Evolutionary conservation across 1,140 invertebrate genomes (phyloP), one percentile per base, ranked within the genome.

Genomic region (Rhynchophorus ferrugineus): DNA sequence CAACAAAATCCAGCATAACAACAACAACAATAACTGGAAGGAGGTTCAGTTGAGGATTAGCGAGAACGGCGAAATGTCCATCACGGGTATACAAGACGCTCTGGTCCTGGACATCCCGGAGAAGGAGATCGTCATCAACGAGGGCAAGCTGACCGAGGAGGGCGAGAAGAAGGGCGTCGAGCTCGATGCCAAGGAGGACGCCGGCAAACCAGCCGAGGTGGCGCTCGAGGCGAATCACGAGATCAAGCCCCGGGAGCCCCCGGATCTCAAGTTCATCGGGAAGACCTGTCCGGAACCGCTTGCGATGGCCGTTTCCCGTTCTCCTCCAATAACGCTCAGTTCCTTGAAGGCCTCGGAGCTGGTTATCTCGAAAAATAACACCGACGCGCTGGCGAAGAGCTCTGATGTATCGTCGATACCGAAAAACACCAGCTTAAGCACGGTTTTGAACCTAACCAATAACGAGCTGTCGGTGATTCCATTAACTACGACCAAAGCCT

Each of bases 41-140:
- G 81, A 84, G 65, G 81, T 83, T 24, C 81, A 83, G 54, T 64
- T 84, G 11, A 75, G 81, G 61, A 84, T 84, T 46, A 83, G 80
- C 49, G 81, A 84, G 66, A 81, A 77, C 49, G 82, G 81, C 19
- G 77, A 82, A 16, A 83, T 83, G 75, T 81, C 79, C 64, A 78
- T 81, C 9, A 77, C 75, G 1, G 74, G 76, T 49, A 77, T 69
- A 9, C 62, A 69, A 48, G 69, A 71, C 43, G 34, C 47, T 14
- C n/a, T n/a, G 9, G 49, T 55, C 39, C 14, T 56, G 17, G 37
- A 56, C 11, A 11, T 56, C 7, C 19, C 49, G n/a, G 54, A 56
- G 21, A 54, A 29, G 13, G 54, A 57, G 53, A 21, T 57, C 44
- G 54, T 59, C 43, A 54, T 57, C 49, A 57, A 54, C 22, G 56